Conservation (phyloP, 2,888 invertebrate genomes). For the Eutolmus rufibarbis region DNA sequence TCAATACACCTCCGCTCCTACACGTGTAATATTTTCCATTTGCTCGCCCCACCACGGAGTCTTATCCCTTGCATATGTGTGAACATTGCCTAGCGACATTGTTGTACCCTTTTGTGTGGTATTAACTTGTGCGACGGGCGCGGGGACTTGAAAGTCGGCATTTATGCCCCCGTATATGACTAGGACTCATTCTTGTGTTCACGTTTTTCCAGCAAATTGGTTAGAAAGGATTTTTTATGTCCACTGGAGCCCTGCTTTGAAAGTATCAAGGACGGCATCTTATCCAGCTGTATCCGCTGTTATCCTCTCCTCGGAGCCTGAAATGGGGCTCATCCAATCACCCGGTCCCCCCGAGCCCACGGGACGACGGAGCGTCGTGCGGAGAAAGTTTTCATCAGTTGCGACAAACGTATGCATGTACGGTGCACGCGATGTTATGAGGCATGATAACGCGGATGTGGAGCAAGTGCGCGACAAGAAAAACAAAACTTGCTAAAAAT, state of each 20-base stretch:
- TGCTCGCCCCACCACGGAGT: background rate
- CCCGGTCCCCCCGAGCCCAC: background rate
- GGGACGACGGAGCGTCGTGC: background rate
- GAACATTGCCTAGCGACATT: constrained; percentile 5
- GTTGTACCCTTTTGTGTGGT: constrained; percentile 1
- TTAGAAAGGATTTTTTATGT: constrained; percentile 32
- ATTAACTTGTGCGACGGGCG: background rate
- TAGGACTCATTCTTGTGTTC: constrained; percentile 29
- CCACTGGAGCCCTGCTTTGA: constrained; percentile 32
- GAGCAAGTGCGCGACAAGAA: background rate
- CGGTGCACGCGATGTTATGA: constrained; percentile 19
- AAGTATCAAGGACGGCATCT: constrained; percentile 27
- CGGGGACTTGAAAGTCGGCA: constrained; percentile 11
- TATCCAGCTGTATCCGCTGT: constrained; percentile 23
- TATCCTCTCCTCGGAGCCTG: constrained; percentile 18
- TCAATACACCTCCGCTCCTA: background rate
- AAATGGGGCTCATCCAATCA: constrained; percentile 29
- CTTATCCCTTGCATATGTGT: constrained; percentile 8
- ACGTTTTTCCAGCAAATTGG: constrained; percentile 25
- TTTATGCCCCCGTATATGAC: constrained; percentile 11
- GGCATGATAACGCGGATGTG: background rate
- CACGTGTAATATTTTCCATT: constrained; percentile 28
- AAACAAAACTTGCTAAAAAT: constrained; percentile 22
- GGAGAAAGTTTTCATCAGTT: constrained; percentile 5
- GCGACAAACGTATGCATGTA: constrained; percentile 25